Evolutionary conservation across 2,113 vertebrate species (phyloP).

Genomic region (Dermatemys mawii): DNA sequence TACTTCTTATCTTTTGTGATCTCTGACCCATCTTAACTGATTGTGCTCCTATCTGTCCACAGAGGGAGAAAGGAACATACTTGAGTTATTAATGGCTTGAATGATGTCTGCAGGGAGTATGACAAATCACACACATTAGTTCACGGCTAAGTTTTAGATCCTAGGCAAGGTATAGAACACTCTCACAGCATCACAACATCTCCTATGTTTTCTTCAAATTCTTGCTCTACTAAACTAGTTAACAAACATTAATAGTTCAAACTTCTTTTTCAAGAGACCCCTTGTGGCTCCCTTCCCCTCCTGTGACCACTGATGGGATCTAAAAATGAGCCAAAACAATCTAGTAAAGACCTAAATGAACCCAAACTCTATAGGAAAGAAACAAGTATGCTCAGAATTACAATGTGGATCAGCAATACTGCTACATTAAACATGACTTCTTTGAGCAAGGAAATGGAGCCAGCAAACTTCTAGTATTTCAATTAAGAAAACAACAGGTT

Average conservation of each 20-base stretch:
- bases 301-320: background rate
- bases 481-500: background rate
- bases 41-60: background rate
- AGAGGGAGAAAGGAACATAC: background rate
- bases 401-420: background rate
- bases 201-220: background rate
- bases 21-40: background rate
- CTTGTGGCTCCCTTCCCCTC: background rate
- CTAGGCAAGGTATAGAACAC: background rate
- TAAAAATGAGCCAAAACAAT: background rate
- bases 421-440: background rate
- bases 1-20: background rate
- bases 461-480: background rate
- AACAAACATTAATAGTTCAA: background rate
- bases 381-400: background rate
- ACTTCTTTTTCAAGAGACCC: background rate
- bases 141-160: background rate
- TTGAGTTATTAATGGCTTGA: background rate
- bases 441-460: background rate
- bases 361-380: background rate
- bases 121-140: background rate
- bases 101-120: background rate
- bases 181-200: background rate
- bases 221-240: background rate
- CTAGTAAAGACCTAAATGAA: background rate